A percentile compares a stretch with the other conserved stretches of the same genome.
Conservation (phyloP, 1,140 invertebrate genomes). For the Aphis craccivora region DNA sequence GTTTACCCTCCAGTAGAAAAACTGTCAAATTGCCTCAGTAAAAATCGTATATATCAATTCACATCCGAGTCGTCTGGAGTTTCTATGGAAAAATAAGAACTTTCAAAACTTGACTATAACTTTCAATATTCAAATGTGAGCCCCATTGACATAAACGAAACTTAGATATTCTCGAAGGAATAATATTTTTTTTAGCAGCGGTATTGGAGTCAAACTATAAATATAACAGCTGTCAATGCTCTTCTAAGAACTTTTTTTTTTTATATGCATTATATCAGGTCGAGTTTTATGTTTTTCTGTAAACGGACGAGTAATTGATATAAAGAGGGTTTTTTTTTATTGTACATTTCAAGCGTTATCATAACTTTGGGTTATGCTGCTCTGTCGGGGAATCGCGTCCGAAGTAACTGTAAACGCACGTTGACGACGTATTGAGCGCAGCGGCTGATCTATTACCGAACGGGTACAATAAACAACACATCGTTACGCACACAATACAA, state of each 20-base stretch:
- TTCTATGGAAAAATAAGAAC: conserved; percentile 15
- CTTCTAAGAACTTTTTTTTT: not conserved
- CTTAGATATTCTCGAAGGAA: not conserved
- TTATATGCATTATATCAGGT: not conserved
- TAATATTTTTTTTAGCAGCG: conserved; percentile 19
- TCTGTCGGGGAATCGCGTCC: not conserved
- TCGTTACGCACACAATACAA: not conserved
- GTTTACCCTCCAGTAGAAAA: not conserved
- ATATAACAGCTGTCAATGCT: conserved; percentile 7
- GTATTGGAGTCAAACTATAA: not conserved
- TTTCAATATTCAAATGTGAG: conserved; percentile 31
- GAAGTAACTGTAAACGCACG: not conserved
- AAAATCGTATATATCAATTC: not conserved
- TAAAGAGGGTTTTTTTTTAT: not conserved
- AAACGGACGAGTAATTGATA: not conserved
- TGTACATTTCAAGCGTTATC: not conserved
- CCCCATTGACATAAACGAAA: conserved; percentile 14
- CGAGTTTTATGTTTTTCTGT: not conserved
- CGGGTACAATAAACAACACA: not conserved
- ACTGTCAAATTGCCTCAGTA: not conserved
- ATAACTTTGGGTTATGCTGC: not conserved
- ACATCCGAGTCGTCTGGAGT: not conserved
- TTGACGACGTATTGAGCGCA: not conserved
- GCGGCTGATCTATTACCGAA: not conserved
- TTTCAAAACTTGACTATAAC: conserved; percentile 29